Conservation (phyloP, 2,888 invertebrate genomes). For the Drosophila quinaria region DNA sequence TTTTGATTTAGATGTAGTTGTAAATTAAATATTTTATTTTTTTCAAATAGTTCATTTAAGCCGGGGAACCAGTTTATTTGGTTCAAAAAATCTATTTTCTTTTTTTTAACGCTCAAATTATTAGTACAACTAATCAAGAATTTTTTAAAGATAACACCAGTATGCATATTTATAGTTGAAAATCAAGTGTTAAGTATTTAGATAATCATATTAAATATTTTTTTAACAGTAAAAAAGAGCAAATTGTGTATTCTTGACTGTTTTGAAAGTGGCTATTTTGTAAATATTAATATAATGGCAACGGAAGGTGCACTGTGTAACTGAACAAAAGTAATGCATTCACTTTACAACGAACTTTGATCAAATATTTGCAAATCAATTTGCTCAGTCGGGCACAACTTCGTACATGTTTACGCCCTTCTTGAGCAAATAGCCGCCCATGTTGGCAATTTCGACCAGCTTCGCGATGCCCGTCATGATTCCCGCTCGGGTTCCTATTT, state of each 20-base stretch:
- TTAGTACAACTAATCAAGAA: no score
- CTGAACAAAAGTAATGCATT: background rate
- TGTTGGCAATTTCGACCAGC: constrained; percentile 92
- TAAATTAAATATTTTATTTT: no score
- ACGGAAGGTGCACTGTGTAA: background rate
- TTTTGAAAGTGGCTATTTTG: background rate
- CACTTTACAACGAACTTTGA: constrained; percentile 26
- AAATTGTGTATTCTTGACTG: constrained; percentile 1
- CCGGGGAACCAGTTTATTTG: no score
- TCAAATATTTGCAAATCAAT: constrained; percentile 49
- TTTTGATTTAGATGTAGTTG: background rate
- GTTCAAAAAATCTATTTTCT: no score
- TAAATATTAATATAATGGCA: constrained; percentile 25
- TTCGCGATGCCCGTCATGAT: constrained; percentile 87
- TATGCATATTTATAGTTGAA: no score
- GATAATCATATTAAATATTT: background rate
- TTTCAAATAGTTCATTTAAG: no score
- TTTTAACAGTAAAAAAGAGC: background rate
- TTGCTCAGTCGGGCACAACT: constrained; percentile 86
- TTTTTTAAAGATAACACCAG: no score
- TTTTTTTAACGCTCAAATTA: no score
- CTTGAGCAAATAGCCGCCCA: constrained; percentile 94
- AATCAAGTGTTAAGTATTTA: background rate
- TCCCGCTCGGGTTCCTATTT: constrained; percentile 89
- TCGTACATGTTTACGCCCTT: constrained; percentile 92